Evolutionary conservation across 92 coral and sea anemone species (phyloP).

Genomic region (Phenganax stokvisi): DNA sequence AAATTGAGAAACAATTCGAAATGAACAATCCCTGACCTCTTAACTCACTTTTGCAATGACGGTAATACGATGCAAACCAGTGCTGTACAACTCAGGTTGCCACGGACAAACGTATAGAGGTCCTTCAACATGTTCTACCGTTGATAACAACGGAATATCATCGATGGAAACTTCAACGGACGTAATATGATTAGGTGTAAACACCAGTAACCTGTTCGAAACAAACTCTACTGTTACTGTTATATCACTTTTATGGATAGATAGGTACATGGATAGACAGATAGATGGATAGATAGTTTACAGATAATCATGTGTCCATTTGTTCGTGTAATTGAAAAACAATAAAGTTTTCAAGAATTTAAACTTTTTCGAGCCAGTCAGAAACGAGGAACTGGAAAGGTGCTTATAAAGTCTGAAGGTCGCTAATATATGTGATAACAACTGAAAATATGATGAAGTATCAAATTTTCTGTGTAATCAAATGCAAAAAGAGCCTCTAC

Average conservation of each 20-base stretch:
- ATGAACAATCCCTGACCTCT: background rate
- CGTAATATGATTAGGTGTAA: constrained; percentile 63
- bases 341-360: too few species aligned
- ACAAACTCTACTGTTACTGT: too few species aligned
- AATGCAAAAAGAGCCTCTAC: too few species aligned
- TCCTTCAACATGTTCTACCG: constrained; percentile 62
- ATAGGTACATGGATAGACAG: too few species aligned
- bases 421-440: too few species aligned
- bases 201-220: constrained; percentile 62
- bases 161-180: constrained; percentile 62
- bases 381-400: too few species aligned
- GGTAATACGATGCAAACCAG: constrained; percentile 71
- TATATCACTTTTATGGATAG: too few species aligned
- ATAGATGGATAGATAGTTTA: too few species aligned
- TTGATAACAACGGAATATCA: constrained; percentile 48
- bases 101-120: constrained; percentile 75
- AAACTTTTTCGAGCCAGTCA: too few species aligned
- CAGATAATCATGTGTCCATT: background rate
- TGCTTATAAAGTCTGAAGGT: too few species aligned
- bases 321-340: background rate
- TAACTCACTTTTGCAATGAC: constrained; percentile 60
- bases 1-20: background rate
- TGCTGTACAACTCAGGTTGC: constrained; percentile 58
- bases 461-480: too few species aligned
- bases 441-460: too few species aligned